These are phyloP conservation scores for Hirundichthys speculiger DNA, from an alignment of 2,113 vertebrate genomes.

Conservation along the genomic window DNA sequence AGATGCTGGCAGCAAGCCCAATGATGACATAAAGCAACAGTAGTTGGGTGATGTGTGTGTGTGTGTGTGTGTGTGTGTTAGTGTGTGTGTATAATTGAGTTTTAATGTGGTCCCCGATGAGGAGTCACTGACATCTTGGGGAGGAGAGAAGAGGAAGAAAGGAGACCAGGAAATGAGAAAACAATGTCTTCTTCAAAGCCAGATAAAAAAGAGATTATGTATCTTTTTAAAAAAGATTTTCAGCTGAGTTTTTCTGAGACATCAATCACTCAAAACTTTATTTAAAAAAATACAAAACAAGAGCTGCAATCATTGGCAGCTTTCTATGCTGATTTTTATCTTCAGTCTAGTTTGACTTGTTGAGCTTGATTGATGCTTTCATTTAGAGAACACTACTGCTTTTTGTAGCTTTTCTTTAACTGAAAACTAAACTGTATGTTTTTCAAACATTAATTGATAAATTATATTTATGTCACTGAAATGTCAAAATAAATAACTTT, in stretches of 20 bases:
- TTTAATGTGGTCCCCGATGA: constrained; percentile 77
- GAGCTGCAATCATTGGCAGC: neutral
- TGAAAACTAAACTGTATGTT: neutral
- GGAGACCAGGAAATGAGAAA: constrained; percentile 35
- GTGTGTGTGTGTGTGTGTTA: constrained; percentile 45
- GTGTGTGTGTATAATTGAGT: constrained; percentile 69
- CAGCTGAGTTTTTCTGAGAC: neutral
- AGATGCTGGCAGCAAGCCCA: constrained; percentile 67
- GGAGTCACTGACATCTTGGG: constrained; percentile 65
- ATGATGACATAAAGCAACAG: constrained; percentile 66
- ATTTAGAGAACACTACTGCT: too few species aligned
- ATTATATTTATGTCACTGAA: too few species aligned
- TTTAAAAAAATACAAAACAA: neutral
- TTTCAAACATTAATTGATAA: neutral
- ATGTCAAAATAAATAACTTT: too few species aligned
- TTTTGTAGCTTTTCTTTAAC: too few species aligned
- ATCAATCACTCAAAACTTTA: constrained; percentile 12
- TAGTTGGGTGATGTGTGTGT: constrained; percentile 42
- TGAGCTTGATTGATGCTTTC: neutral
- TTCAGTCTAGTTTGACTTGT: neutral
- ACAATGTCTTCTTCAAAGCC: constrained; percentile 42
- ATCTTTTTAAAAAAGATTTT: neutral
- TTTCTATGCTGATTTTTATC: neutral
- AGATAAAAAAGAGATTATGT: constrained; percentile 39
- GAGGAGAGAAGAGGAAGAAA: constrained; percentile 45